Evolutionary conservation across 2,113 vertebrate genomes (phyloP).

Genomic region (Donacobius atricapilla): DNA sequence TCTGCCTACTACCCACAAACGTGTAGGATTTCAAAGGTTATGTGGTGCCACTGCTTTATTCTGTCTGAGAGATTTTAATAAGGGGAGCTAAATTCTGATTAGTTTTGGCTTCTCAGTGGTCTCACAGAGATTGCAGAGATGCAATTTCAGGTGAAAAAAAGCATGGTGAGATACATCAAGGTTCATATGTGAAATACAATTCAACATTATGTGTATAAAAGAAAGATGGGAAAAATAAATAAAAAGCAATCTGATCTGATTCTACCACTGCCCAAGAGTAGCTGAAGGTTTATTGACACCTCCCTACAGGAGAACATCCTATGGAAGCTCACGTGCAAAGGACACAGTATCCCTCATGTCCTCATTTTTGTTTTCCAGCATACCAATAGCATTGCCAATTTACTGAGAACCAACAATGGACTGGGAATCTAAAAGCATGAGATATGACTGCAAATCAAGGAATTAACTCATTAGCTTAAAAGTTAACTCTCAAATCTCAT

Average conservation of each 20-base stretch:
- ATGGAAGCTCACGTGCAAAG: background rate
- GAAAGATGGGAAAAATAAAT: background rate
- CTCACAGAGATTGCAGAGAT: background rate
- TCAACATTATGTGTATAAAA: background rate
- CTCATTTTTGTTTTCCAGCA: background rate
- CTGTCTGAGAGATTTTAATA: background rate
- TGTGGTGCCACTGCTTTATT: background rate
- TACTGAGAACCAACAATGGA: rapidly evolving
- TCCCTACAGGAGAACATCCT: background rate
- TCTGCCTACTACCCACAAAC: background rate
- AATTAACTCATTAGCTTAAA: background rate
- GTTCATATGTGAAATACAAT: background rate
- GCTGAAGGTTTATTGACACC: background rate
- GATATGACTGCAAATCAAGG: background rate
- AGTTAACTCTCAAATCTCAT: background rate
- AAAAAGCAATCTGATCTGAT: background rate
- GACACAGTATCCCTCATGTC: background rate
- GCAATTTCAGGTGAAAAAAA: background rate
- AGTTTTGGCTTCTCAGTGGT: background rate
- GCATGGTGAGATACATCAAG: background rate
- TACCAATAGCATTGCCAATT: background rate
- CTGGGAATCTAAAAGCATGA: background rate
- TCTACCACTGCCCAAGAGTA: background rate
- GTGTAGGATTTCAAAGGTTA: background rate
- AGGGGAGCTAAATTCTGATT: background rate